Evolutionary conservation across 2,888 invertebrate genomes (phyloP).

Genomic region (Chironomus tentans): DNA sequence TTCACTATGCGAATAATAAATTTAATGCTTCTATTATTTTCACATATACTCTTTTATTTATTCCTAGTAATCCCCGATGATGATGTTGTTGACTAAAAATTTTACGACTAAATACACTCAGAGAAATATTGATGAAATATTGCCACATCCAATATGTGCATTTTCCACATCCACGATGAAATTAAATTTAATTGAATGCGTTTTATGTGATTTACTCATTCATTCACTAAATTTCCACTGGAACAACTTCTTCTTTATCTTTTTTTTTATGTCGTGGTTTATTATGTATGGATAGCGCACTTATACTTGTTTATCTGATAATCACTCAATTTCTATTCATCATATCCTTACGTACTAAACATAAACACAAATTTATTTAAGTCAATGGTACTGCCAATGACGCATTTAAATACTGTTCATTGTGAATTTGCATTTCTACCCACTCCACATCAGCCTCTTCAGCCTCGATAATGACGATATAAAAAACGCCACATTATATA

Average conservation of each 20-base stretch:
- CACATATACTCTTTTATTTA: too few relatives aligned
- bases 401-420: background rate
- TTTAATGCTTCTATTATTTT: too few relatives aligned
- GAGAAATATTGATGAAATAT: too few relatives aligned
- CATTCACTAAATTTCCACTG: background rate
- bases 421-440: background rate
- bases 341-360: conserved; percentile 8
- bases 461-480: background rate
- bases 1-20: too few relatives aligned
- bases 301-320: background rate
- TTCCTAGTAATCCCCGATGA: too few relatives aligned
- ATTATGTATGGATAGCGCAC: background rate
- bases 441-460: too few relatives aligned
- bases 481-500: background rate
- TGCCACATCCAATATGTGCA: background rate
- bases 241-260: background rate
- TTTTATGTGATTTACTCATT: background rate
- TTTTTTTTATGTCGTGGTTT: background rate
- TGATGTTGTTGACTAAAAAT: too few relatives aligned
- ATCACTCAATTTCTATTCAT: conserved; percentile 24
- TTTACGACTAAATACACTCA: too few relatives aligned
- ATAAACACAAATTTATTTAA: conserved; percentile 7
- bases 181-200: conserved; percentile 7
- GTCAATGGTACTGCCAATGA: background rate
- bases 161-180: background rate